Evolutionary conservation across 2,113 vertebrate genomes (phyloP), one percentile per base, ranked within the genome.

Genomic region (Fulica atra): DNA sequence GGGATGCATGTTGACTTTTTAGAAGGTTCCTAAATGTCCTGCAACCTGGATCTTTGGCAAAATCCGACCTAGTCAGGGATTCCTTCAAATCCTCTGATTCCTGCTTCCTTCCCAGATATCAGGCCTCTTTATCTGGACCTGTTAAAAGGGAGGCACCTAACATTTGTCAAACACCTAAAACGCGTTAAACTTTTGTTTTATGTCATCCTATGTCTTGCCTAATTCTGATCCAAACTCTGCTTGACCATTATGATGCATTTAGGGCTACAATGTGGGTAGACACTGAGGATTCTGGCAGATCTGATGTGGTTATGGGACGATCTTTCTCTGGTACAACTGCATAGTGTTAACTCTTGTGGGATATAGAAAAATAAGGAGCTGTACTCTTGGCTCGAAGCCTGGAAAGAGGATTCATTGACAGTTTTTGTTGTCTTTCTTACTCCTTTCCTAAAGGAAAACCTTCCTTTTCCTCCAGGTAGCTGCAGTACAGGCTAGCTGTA

Each of bases 291-390:
- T 89, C 46, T n/a, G 19, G 35, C 1, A 2, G 13, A 13, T 29
- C 73, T 1, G 1, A 2, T 69, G 44, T 68, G 46, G 24, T 50
- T 56, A 33, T 0, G 0, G 35, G 51, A 10, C 51, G 69, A 25
- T 65, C 83, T 70, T 54, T 61, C 61, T 82, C 56, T 56, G 56
- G 35, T 42, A 18, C 40, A 13, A 4, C 42, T 42, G n/a, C 25
- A 10, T 14, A 28, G 44, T 60, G 33, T n/a, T 40, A 50, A 60
- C 24, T 65, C 56, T 60, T 65, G 65, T 38, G 74, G 63, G 15
- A 38, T 15, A 33, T 13, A 20, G 72, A 42, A 63, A 63, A 33
- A 31, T 53, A 50, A 78, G 76, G 60, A 86, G 42, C 40, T 51
- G 13, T 23, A 13, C 60, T 60, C 9, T 1, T 28, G 81, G 40